A percentile compares a stretch with the other conserved stretches of the same genome.
These are phyloP conservation scores for Drosophila serrata DNA, from an alignment of 1,140 invertebrate species.

Conservation along the genomic window DNA sequence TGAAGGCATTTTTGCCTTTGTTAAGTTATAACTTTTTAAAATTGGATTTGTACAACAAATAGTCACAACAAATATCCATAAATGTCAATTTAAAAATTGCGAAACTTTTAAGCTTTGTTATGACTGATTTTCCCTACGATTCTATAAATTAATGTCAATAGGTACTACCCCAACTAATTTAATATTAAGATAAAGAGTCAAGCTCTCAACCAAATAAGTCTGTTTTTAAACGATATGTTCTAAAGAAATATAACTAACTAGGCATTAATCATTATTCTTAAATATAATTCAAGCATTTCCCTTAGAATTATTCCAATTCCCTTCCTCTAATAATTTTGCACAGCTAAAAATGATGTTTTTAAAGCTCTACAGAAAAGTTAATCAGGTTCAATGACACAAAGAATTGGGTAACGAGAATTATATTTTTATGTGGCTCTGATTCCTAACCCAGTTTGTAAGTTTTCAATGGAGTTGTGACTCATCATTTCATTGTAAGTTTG, in stretches of 20 bases:
- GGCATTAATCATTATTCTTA: not conserved
- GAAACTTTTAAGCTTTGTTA: no score
- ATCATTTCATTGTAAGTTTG: conserved; percentile 5
- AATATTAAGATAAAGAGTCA: not conserved
- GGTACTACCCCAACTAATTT: no score
- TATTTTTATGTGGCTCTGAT: not conserved
- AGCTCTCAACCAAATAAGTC: not conserved
- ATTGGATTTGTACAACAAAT: no score
- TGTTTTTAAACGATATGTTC: not conserved
- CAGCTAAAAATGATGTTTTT: not conserved
- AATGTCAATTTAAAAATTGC: no score
- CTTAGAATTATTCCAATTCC: not conserved
- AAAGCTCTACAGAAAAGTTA: not conserved
- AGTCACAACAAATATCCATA: no score
- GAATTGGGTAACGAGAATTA: conserved; percentile 19
- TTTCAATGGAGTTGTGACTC: conserved; percentile 3
- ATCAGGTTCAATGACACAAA: conserved; percentile 22
- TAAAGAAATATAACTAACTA: not conserved
- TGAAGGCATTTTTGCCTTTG: no score
- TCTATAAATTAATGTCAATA: no score
- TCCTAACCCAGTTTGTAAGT: conserved; percentile 23
- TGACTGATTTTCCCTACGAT: no score
- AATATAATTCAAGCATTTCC: not conserved
- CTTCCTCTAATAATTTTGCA: not conserved
- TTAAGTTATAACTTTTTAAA: no score